phyloP scores from a whole-genome alignment of 1,140 invertebrate genomes.

The Apocrypta bakeri region DNA sequence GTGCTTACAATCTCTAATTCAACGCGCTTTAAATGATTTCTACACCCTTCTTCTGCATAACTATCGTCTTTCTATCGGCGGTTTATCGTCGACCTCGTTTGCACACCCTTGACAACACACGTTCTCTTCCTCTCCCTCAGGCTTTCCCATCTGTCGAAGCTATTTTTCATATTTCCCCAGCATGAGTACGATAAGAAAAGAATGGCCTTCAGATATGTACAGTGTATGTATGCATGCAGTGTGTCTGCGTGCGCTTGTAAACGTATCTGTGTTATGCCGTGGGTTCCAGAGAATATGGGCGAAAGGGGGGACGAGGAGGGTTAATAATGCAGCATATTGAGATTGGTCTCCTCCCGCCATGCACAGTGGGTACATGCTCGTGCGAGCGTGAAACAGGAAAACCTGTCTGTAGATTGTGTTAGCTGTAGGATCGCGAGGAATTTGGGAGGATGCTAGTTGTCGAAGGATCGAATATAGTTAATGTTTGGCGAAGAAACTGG shows the following conservation, averaged over 20 bases:
- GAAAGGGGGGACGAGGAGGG: not conserved
- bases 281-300: not conserved
- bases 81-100: conserved; percentile 43
- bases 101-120: conserved; percentile 24
- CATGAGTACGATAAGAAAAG: conserved; percentile 40
- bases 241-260: not conserved
- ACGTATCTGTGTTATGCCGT: conserved; percentile 32
- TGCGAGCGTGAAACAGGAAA: conserved; percentile 30
- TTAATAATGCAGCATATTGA: conserved; percentile 70
- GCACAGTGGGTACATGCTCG: not conserved
- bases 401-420: not conserved
- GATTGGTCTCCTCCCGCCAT: conserved; percentile 63
- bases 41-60: not conserved
- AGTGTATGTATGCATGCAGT: too few species aligned
- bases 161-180: conserved; percentile 45
- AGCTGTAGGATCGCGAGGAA: not conserved
- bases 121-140: not conserved
- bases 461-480: too few species aligned
- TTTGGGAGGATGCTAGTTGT: not conserved
- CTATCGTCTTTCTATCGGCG: conserved; percentile 15
- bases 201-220: not conserved
- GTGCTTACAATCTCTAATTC: conserved; percentile 6
- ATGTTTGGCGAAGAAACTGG: too few species aligned
- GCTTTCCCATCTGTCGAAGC: conserved; percentile 2
- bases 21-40: conserved; percentile 10